phyloP scores from a whole-genome alignment of 2,888 invertebrate genomes.

The Drosophila greeni region DNA sequence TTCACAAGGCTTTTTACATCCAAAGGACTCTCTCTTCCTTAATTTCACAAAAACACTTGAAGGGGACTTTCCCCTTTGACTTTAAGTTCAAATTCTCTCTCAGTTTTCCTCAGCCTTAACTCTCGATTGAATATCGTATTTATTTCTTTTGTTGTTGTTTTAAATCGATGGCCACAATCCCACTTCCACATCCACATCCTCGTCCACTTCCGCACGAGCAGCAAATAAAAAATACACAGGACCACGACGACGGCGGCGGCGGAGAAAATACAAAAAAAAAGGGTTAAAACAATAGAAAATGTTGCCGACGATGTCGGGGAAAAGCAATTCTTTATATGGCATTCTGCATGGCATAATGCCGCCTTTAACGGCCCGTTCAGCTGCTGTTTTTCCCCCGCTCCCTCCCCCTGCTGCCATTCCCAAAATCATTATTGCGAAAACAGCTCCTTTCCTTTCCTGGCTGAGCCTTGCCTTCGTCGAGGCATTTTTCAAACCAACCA shows the following conservation, averaged over 20 bases:
- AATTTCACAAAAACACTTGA: too few species aligned
- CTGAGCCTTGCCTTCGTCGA: slow-evolving; percentile 37
- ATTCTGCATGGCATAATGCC: slow-evolving; percentile 51
- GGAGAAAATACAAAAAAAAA: slow-evolving; percentile 49
- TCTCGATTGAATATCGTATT: slow-evolving; percentile 23
- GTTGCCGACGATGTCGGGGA: slow-evolving; percentile 38
- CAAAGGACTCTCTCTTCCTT: too few species aligned
- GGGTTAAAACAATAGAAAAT: slow-evolving; percentile 72
- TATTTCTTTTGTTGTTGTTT: slow-evolving; percentile 26
- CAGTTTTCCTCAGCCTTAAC: slow-evolving; percentile 12
- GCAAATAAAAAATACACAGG: slow-evolving; percentile 31
- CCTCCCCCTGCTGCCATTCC: slow-evolving; percentile 27
- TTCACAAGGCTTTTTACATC: too few species aligned
- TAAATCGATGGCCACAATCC: slow-evolving; percentile 62
- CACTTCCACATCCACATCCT: slow-evolving; percentile 41
- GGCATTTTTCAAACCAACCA: slow-evolving; percentile 61
- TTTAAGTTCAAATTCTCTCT: not conserved
- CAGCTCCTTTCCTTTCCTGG: slow-evolving; percentile 53
- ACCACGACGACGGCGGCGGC: not conserved
- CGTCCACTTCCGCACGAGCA: slow-evolving; percentile 37
- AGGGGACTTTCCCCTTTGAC: too few species aligned
- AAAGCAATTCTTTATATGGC: slow-evolving; percentile 65
- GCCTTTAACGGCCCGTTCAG: slow-evolving; percentile 67
- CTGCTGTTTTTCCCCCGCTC: too few species aligned
- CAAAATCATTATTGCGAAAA: slow-evolving; percentile 69